Evolutionary conservation across 1,140 invertebrate genomes (phyloP).

Genomic region (Choristoneura fumiferana): DNA sequence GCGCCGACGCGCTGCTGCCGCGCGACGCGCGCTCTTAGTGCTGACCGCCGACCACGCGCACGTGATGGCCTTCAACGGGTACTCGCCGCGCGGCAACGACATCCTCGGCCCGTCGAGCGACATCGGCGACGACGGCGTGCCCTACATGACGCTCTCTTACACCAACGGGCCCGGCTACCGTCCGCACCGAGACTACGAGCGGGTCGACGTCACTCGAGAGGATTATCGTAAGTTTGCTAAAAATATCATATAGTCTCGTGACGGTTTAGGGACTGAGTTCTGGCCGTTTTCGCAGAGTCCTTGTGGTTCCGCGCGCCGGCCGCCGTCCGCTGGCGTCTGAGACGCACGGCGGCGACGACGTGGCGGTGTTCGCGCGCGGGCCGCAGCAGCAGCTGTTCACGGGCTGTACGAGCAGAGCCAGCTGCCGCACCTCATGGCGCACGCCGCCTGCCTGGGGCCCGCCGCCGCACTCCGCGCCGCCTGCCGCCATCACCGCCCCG

Average conservation of each 20-base stretch:
- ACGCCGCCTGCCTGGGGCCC: slow-evolving; percentile 67
- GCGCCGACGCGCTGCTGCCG: slow-evolving; percentile 86
- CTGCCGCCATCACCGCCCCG: slow-evolving; percentile 7
- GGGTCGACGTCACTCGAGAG: slow-evolving; percentile 21
- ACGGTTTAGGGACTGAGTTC: neutral
- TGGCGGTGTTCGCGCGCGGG: slow-evolving; percentile 81
- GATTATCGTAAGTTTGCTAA: slow-evolving; percentile 43
- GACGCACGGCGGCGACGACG: slow-evolving; percentile 84
- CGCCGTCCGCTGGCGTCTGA: slow-evolving; percentile 50
- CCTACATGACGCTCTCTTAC: slow-evolving; percentile 84
- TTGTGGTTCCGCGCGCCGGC: slow-evolving; percentile 60
- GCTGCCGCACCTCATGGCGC: slow-evolving; percentile 81
- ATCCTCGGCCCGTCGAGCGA: slow-evolving; percentile 67
- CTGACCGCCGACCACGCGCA: slow-evolving; percentile 88
- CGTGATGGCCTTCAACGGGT: slow-evolving; percentile 84
- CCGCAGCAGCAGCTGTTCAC: slow-evolving; percentile 80
- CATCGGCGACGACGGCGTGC: slow-evolving; percentile 52
- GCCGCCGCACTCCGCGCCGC: slow-evolving; percentile 30
- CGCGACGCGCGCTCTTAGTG: slow-evolving; percentile 85
- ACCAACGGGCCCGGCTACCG: slow-evolving; percentile 76
- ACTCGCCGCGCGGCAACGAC: slow-evolving; percentile 77
- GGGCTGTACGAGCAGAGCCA: slow-evolving; percentile 81
- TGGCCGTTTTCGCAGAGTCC: slow-evolving; percentile 21
- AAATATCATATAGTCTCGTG: neutral
- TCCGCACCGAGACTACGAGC: neutral